These are phyloP conservation scores for Rugalucina vietnamica DNA, from an alignment of 2,888 invertebrate species.

Conservation along the genomic window DNA sequence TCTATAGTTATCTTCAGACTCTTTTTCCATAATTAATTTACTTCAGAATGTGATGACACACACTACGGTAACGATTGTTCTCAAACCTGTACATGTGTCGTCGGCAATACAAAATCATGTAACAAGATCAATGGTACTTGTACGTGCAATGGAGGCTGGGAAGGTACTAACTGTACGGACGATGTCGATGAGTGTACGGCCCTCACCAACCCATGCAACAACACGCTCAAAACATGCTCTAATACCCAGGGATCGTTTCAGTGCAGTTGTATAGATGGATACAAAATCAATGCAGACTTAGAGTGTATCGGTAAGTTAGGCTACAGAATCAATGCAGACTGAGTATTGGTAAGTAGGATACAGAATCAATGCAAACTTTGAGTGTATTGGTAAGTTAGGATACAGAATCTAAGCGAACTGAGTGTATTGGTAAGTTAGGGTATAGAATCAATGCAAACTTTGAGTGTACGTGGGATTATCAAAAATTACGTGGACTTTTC, in stretches of 20 bases:
- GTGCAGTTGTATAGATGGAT: slow-evolving; percentile 57
- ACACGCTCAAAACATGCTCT: slow-evolving; percentile 38
- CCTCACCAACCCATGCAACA: slow-evolving; percentile 32
- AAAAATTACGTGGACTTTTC: no score
- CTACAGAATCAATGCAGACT: no score
- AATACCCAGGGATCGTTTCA: slow-evolving; percentile 50
- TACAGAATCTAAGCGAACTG: no score
- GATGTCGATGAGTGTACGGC: slow-evolving; percentile 57
- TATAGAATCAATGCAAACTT: no score
- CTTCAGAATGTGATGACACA: slow-evolving; percentile 38
- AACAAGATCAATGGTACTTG: slow-evolving; percentile 52
- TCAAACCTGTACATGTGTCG: slow-evolving; percentile 37
- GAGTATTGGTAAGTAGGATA: no score
- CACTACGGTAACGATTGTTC: slow-evolving; percentile 49
- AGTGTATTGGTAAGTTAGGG: no score
- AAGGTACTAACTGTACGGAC: slow-evolving; percentile 38
- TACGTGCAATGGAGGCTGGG: slow-evolving; percentile 54
- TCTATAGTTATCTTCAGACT: no score
- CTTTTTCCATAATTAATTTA: no score
- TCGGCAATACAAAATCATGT: slow-evolving; percentile 46
- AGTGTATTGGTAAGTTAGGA: no score
- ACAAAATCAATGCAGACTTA: slow-evolving; percentile 25
- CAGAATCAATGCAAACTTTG: no score
- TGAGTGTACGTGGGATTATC: no score
- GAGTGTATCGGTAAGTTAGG: slow-evolving; percentile 50